phyloP scores from a whole-genome alignment of 2,113 vertebrate species.

The Sphyrna mokarran region DNA sequence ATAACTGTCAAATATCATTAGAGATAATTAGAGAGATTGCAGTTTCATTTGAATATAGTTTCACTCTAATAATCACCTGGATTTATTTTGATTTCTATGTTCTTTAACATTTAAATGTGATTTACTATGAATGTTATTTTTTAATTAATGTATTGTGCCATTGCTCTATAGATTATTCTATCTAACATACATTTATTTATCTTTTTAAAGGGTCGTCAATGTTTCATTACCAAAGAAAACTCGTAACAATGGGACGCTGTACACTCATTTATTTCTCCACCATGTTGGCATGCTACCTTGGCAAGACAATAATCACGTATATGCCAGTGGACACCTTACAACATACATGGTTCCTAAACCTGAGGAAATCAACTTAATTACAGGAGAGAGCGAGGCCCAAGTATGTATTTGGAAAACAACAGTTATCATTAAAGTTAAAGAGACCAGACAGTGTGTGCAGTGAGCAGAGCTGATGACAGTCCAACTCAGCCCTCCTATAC shows the following conservation, averaged over 20 bases:
- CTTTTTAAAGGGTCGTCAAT: constrained; percentile 72
- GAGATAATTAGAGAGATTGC: not conserved
- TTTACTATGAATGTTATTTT: not conserved
- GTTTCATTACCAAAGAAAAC: constrained; percentile 93
- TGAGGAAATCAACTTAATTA: constrained; percentile 83
- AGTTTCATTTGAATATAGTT: not conserved
- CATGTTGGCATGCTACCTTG: constrained; percentile 77
- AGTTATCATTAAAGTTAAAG: not conserved
- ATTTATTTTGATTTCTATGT: not conserved
- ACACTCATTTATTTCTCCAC: constrained; percentile 85
- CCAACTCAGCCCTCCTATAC: no score
- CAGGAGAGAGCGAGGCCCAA: constrained; percentile 65
- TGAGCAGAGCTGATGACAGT: no score
- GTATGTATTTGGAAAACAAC: constrained; percentile 49
- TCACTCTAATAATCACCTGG: not conserved
- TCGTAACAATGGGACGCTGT: constrained; percentile 85
- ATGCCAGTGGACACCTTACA: constrained; percentile 84
- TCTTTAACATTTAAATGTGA: not conserved
- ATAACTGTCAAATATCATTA: not conserved
- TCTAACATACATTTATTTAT: not conserved
- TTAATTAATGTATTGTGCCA: not conserved
- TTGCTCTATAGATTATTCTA: not conserved
- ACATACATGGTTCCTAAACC: constrained; percentile 89
- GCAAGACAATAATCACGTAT: constrained; percentile 82
- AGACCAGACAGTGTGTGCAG: no score